Conservation (phyloP, 2,113 vertebrate species). For the Sinocyclocheilus rhinocerous region DNA sequence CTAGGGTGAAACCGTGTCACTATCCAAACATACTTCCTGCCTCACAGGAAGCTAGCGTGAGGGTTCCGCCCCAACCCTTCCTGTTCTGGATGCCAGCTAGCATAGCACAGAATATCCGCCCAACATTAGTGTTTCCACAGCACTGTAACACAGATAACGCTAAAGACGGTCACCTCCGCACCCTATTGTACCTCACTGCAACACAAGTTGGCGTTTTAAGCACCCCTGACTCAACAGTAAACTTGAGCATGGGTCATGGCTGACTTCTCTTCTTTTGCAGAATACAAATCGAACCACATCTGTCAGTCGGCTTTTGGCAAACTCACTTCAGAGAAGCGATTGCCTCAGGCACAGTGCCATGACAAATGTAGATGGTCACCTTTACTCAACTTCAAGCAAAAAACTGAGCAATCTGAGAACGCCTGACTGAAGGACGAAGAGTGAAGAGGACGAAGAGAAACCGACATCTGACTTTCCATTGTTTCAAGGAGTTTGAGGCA, state of each 20-base stretch:
- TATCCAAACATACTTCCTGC: slow-evolving; percentile 51
- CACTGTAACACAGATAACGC: background rate
- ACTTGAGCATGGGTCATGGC: background rate
- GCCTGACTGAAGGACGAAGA: background rate
- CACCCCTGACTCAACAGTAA: background rate
- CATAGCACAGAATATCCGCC: background rate
- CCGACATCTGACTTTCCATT: slow-evolving; percentile 1
- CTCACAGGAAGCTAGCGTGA: slow-evolving; percentile 57
- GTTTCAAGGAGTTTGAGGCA: slow-evolving; percentile 5
- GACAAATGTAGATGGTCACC: background rate
- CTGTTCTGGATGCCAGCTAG: slow-evolving; percentile 59
- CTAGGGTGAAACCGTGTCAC: background rate
- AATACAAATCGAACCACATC: background rate
- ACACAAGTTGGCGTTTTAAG: background rate
- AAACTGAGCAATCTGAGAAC: background rate
- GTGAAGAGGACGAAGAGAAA: background rate
- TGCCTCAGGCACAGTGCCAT: background rate
- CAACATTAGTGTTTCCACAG: background rate
- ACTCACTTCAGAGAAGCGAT: background rate
- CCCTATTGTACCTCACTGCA: background rate
- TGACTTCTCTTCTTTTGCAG: background rate
- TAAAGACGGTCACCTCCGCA: background rate
- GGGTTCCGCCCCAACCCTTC: slow-evolving; percentile 67
- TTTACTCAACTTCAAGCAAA: background rate
- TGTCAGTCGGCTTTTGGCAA: background rate